Evolutionary conservation across 2,888 invertebrate genomes (phyloP), one percentile per base, ranked within the genome.

Genomic region (Drosophila greeni): DNA sequence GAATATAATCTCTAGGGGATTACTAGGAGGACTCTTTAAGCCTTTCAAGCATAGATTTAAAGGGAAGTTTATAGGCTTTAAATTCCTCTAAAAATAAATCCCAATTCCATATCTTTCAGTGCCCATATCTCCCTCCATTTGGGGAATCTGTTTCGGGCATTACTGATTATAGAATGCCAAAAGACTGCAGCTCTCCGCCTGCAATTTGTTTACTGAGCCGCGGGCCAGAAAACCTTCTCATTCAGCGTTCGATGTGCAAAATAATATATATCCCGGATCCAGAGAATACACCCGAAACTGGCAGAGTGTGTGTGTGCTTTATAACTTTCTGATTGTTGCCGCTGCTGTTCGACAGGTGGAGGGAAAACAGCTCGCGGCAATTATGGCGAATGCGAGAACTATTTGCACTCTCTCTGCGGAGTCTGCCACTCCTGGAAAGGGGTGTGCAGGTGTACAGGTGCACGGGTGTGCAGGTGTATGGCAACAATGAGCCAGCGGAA

Each of bases 401-500:
- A 77, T 81, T 81, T 72, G 69, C 58, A 59, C 61, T 69, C 62
- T 69, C 62, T 34, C 37, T 11, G 43, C 34, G 42, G 61, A 62
- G 61, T 62, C 40, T 48, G 52, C 18, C 36, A 53, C 31, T 20
- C 23, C n/a, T n/a, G n/a, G n/a, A n/a, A 18, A 12, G 66, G 1
- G 20, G 34, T 34, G 36, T 34, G 5, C 11, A 37, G 34, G 16
- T 26, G 24, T 14, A 8, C 65, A 1, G 16, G 47, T 45, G 34
- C 29, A 8, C 6, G 5, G 29, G 18, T 26, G 45, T 34, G 37
- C 20, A 58, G 69, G 71, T 67, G 71, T 71, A 57, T 52, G 54
- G 72, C 71, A 73, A 60, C 73, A 71, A 73, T 67, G 68, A 70
- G 71, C 68, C 84, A 72, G 75, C 82, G 86, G 86, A 86, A 85